Conservation (phyloP, 2,113 vertebrate genomes). For the Circaetus gallicus region DNA sequence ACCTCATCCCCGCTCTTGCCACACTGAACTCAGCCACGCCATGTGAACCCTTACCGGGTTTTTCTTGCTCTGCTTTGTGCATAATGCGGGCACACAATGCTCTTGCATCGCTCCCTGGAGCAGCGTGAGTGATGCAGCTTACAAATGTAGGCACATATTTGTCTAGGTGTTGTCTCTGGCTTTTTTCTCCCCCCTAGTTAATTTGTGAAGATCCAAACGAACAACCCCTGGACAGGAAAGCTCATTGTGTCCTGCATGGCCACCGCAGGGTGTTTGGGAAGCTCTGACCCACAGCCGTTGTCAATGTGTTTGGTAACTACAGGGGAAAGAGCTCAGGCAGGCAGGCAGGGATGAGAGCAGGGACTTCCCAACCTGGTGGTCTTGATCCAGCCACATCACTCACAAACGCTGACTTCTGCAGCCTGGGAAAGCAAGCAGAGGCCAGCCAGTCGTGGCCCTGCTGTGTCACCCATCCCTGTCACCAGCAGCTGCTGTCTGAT, state of each 20-base stretch:
- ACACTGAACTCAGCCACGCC: neutral
- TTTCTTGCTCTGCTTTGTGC: neutral
- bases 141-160: neutral
- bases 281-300: neutral
- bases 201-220: neutral
- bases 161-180: neutral
- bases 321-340: neutral
- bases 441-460: neutral
- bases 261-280: neutral
- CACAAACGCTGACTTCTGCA: neutral
- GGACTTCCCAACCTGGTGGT: neutral
- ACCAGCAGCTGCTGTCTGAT: neutral
- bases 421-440: neutral
- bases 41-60: neutral
- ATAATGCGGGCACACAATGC: neutral
- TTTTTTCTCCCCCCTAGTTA: neutral
- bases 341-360: neutral
- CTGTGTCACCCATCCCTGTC: neutral
- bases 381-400: neutral
- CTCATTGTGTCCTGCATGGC: neutral
- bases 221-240: neutral
- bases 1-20: neutral
- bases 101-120: neutral
- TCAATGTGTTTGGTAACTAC: neutral
- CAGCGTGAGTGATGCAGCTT: neutral